Evolutionary conservation across 2,888 invertebrate species (phyloP), one percentile per base, ranked within the genome.

Genomic region (Carpatolechia fugitivella): DNA sequence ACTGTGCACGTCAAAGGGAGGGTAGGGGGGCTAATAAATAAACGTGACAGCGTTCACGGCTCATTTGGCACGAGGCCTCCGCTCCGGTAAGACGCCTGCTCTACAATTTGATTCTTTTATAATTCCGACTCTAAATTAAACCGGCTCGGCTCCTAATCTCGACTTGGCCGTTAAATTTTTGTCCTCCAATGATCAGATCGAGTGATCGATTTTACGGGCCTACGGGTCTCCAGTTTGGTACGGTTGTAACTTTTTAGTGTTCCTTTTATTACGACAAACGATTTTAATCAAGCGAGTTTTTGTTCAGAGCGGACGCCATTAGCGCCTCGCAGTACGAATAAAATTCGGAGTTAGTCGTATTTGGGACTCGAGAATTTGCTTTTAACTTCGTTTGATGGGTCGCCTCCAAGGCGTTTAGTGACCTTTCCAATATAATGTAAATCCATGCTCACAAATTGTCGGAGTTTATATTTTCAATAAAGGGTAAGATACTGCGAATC

Each of bases 201-300:
- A 64, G 74, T 85, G 88, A 88, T 87, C 86, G 85, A 89, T 87
- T 85, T 86, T 79, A 88, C 83, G 79, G 77, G 83, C 85, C 85
- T 83, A 87, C 85, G 81, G 80, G 78, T 80, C 76, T 72, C 71
- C 76, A 78, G 72, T 80, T 82, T 73, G 78, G 79, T 79, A 81
- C 80, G 83, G 85, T 77, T 88, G 84, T 89, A 85, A 88, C 88
- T 85, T 89, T 90, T 89, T 89, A 90, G 80, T 84, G 72, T 82
- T 80, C 71, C 78, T 87, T 90, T 89, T 88, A 89, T 90, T 90
- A 87, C 89, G 82, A 88, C 89, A 87, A 88, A 89, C 88, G 90
- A 86, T 89, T 89, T 90, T 90, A 89, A 90, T 90, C 89, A 88
- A 90, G 85, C 81, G 81, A 82, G 83, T 88, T 88, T 89, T 89